phyloP scores from a whole-genome alignment of 2,888 invertebrate species.

The Thelaira solivaga region DNA sequence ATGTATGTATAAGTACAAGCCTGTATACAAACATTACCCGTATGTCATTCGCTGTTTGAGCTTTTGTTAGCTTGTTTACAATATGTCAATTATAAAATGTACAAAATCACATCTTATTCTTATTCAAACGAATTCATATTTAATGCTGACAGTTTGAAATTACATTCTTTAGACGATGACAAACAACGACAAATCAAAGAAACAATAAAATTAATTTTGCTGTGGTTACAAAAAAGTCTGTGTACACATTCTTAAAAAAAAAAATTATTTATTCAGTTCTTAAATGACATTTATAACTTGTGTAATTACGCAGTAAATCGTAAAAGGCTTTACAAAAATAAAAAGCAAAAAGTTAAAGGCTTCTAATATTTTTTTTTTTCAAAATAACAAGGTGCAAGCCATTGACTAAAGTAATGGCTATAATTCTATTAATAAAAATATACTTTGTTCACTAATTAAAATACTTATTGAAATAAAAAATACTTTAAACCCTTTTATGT shows the following conservation, averaged over 20 bases:
- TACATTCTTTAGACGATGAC: slow-evolving; percentile 19
- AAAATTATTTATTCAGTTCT: slow-evolving; percentile 14
- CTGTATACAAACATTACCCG: no score
- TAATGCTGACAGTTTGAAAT: slow-evolving; percentile 39
- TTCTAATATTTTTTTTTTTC: no score
- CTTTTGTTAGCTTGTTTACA: slow-evolving; percentile 20
- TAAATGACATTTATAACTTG: no score
- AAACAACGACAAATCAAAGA: slow-evolving; percentile 11
- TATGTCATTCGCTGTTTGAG: slow-evolving; percentile 8
- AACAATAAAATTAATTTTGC: slow-evolving; percentile 35
- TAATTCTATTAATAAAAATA: no score
- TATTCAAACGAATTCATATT: slow-evolving; percentile 6
- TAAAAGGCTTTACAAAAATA: no score
- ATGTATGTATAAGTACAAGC: no score
- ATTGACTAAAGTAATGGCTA: no score
- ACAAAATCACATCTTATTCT: not conserved
- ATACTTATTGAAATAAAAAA: not conserved
- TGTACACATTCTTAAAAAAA: no score
- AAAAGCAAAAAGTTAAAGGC: no score
- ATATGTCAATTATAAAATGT: not conserved
- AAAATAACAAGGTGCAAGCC: no score
- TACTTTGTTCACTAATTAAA: no score
- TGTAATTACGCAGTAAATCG: no score
- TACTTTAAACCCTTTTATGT: not conserved
- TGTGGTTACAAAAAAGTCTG: slow-evolving; percentile 28